Evolutionary conservation across 2,113 vertebrate genomes (phyloP).

Genomic region (Brachyhypopomus gauderio): DNA sequence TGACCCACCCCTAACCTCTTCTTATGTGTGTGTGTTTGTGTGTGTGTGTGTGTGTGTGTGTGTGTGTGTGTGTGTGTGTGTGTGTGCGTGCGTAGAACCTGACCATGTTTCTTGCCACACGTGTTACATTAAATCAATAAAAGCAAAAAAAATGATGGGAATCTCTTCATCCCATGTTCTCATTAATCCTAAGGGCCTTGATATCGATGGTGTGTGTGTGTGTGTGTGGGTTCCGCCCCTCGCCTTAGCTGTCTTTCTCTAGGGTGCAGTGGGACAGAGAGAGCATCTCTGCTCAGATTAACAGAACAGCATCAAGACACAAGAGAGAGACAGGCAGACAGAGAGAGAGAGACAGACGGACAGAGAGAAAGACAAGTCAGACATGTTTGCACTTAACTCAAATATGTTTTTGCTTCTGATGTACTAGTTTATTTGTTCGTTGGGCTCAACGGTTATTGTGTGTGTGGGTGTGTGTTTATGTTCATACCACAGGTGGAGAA

Average conservation of each 20-base stretch:
- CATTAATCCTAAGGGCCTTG: neutral
- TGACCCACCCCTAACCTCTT: constrained; percentile 3
- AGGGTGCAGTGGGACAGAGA: neutral
- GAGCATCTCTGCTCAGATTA: neutral
- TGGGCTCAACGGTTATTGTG: neutral
- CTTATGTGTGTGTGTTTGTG: too few relatives aligned
- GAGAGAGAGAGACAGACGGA: neutral
- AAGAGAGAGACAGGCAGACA: neutral
- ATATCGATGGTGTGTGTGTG: neutral
- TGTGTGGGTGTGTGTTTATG: constrained; percentile 31
- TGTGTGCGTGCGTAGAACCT: neutral
- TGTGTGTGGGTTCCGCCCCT: neutral
- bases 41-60: constrained; percentile 9
- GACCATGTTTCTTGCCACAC: neutral
- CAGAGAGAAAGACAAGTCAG: neutral
- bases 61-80: neutral
- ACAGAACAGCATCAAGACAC: constrained; percentile 20
- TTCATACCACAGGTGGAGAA: constrained; percentile 31
- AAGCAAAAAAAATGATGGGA: constrained; percentile 18
- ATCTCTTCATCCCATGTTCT: constrained; percentile 17
- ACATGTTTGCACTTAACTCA: neutral
- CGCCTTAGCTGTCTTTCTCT: neutral
- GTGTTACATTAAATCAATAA: constrained; percentile 30
- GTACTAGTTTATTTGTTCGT: too few relatives aligned
- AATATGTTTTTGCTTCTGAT: neutral